Evolutionary conservation across 2,797 vertebrate genomes (phyloP).

Genomic region (Propithecus deckenii): DNA sequence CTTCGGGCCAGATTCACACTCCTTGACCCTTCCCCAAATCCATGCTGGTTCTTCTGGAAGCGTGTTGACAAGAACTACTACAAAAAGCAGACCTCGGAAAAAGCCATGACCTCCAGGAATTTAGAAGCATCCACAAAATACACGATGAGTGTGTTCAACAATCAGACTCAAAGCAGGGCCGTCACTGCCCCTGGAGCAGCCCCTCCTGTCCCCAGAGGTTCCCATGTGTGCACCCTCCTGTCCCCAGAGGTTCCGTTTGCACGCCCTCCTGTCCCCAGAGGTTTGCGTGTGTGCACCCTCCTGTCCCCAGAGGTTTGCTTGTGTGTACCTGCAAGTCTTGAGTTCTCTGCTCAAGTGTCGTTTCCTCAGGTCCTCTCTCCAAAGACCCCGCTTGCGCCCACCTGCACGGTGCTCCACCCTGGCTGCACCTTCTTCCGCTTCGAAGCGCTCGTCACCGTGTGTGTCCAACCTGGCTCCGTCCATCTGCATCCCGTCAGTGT

Average conservation of each 20-base stretch:
- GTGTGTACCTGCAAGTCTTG: background rate
- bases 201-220: too few species aligned
- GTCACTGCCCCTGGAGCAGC: rapidly evolving
- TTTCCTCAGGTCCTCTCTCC: rapidly evolving
- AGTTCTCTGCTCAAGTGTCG: background rate
- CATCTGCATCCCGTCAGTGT: rapidly evolving
- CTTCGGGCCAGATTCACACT: rapidly evolving
- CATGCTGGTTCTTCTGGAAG: background rate
- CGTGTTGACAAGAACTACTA: background rate
- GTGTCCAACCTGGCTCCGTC: background rate
- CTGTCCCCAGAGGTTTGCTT: too few species aligned
- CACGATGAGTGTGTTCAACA: rapidly evolving
- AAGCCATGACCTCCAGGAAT: background rate
- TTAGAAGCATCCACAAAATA: background rate
- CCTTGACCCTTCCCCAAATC: background rate
- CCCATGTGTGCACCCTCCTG: rapidly evolving
- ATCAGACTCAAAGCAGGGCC: background rate
- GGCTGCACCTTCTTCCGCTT: background rate
- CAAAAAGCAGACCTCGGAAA: background rate
- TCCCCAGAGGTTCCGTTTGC: too few species aligned
- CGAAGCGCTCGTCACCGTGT: rapidly evolving
- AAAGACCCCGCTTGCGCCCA: rapidly evolving
- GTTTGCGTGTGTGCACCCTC: rapidly evolving
- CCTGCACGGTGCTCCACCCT: rapidly evolving
- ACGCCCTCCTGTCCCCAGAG: too few species aligned